A percentile compares a stretch with the other conserved stretches of the same genome.
These are phyloP conservation scores for Argopecten irradians DNA, from an alignment of 1,140 invertebrate genomes.

Conservation along the genomic window DNA sequence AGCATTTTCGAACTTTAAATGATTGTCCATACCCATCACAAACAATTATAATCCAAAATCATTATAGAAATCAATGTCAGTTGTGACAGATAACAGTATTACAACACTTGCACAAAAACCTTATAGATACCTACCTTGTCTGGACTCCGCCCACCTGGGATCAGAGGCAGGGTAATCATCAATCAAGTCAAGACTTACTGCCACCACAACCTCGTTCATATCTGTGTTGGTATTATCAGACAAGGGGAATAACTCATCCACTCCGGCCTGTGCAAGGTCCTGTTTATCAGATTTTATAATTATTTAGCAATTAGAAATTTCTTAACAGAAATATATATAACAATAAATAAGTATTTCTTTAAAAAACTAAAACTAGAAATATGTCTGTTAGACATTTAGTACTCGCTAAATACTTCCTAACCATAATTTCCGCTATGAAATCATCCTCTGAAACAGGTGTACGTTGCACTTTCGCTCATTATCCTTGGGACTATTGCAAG, in stretches of 20 bases:
- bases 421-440: too few relatives aligned
- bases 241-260: constrained; percentile 84
- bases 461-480: not conserved
- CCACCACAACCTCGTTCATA: constrained; percentile 84
- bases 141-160: constrained; percentile 86
- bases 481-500: too few relatives aligned
- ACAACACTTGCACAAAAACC: not conserved
- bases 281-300: constrained; percentile 62
- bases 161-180: constrained; percentile 93
- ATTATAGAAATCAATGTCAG: too few relatives aligned
- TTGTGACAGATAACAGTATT: too few relatives aligned
- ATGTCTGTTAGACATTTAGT: too few relatives aligned
- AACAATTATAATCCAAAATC: too few relatives aligned
- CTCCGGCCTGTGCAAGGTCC: constrained; percentile 82
- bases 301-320: not conserved
- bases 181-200: constrained; percentile 87
- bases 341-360: constrained; percentile 4
- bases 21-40: too few relatives aligned
- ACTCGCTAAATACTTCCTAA: too few relatives aligned
- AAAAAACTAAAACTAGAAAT: too few relatives aligned
- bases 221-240: constrained; percentile 76
- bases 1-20: too few relatives aligned
- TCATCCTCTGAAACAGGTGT: not conserved
- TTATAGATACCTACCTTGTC: constrained; percentile 59
- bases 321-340: not conserved